A percentile compares a stretch with the other conserved stretches of the same genome.
Evolutionary conservation across 1,140 invertebrate genomes (phyloP).

Genomic region (Sarcophaga bullata): DNA sequence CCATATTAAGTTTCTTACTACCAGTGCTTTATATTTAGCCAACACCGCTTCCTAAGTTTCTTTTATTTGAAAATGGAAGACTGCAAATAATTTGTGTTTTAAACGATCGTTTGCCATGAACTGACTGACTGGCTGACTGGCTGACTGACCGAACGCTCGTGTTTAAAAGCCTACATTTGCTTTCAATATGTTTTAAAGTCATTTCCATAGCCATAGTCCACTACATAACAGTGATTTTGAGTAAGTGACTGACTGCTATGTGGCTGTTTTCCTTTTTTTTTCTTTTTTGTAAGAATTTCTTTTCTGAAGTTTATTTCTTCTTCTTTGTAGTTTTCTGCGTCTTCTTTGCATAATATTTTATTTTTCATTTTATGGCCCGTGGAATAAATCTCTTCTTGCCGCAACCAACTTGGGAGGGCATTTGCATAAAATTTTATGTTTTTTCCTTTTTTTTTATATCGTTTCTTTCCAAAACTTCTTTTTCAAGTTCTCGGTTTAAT

Average conservation of each 20-base stretch:
- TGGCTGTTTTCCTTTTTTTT: neutral
- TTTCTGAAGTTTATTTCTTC: neutral
- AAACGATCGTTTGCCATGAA: neutral
- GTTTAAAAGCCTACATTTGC: slow-evolving; percentile 14
- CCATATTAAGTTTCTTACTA: slow-evolving; percentile 17
- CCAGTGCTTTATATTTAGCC: slow-evolving; percentile 4
- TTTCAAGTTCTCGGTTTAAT: neutral
- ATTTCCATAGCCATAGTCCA: neutral
- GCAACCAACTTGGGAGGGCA: neutral
- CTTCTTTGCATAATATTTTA: neutral
- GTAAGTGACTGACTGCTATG: neutral
- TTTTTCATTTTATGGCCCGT: too few relatives aligned
- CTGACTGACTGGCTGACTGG: neutral
- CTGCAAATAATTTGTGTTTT: neutral
- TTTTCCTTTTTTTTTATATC: neutral
- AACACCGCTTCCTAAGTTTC: neutral
- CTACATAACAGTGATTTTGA: neutral
- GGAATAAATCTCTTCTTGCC: too few relatives aligned
- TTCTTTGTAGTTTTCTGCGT: neutral
- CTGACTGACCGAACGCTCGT: neutral
- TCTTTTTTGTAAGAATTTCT: neutral
- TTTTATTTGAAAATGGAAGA: neutral
- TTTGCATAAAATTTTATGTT: neutral
- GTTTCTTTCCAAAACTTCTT: neutral
- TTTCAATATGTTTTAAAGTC: neutral